These are phyloP conservation scores for Indicator maculatus DNA, from an alignment of 2,113 vertebrate genomes.

Conservation along the genomic window DNA sequence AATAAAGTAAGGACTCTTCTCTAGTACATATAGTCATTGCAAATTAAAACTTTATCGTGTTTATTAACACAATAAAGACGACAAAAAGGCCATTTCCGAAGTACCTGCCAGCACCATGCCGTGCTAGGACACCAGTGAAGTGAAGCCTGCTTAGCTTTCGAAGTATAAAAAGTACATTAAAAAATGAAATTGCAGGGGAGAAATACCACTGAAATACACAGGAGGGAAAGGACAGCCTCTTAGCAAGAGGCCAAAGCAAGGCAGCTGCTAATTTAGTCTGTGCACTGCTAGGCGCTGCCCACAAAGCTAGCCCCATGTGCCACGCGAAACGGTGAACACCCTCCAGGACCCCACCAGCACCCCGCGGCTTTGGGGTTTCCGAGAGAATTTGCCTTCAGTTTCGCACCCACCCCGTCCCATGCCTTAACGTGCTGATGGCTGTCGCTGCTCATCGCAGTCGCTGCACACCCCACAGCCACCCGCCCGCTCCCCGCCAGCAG, in stretches of 20 bases:
- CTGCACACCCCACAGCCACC: accelerated
- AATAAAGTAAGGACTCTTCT: neutral
- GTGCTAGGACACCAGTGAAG: neutral
- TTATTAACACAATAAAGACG: slow-evolving; percentile 42
- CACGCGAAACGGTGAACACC: accelerated
- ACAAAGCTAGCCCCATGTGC: accelerated
- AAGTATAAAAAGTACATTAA: neutral
- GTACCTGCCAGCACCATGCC: neutral
- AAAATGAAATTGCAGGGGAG: neutral
- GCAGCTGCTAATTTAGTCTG: accelerated
- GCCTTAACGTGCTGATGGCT: accelerated
- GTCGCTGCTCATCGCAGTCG: accelerated
- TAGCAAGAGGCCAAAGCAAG: neutral
- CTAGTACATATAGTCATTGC: neutral
- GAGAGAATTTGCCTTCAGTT: accelerated
- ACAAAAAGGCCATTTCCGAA: slow-evolving; percentile 5
- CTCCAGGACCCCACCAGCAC: accelerated
- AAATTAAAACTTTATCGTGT: slow-evolving; percentile 32
- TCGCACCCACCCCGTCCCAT: neutral
- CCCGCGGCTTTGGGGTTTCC: accelerated
- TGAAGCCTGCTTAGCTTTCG: neutral
- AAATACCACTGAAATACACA: neutral
- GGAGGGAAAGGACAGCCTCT: neutral
- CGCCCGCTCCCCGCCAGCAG: accelerated
- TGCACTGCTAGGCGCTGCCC: accelerated